These are phyloP conservation scores for Notoglanidium macrostoma DNA, from an alignment of 2,797 vertebrate species.

Conservation along the genomic window DNA sequence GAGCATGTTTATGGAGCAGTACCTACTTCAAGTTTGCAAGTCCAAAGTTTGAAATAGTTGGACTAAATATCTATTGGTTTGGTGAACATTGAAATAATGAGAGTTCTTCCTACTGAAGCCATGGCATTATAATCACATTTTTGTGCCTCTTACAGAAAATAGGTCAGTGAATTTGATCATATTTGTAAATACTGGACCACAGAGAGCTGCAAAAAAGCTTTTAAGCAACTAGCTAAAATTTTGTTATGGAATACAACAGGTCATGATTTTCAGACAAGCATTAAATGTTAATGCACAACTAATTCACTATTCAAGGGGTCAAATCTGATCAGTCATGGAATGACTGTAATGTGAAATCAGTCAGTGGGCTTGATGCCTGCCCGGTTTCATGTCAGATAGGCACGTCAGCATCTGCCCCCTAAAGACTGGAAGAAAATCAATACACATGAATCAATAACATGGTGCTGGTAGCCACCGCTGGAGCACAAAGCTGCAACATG, in stretches of 20 bases:
- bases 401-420: slow-evolving; percentile 4
- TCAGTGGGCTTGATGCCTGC: neutral
- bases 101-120: neutral
- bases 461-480: slow-evolving; percentile 8
- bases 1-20: neutral
- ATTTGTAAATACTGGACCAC: neutral
- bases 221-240: neutral
- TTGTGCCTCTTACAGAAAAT: neutral
- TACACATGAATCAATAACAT: slow-evolving; percentile 35
- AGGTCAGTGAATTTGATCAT: slow-evolving; percentile 22
- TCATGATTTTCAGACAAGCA: neutral
- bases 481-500: neutral
- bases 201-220: slow-evolving; percentile 7
- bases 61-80: slow-evolving; percentile 12
- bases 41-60: slow-evolving; percentile 28
- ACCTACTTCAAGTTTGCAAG: slow-evolving; percentile 18
- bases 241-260: neutral
- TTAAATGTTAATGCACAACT: neutral
- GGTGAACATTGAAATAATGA: neutral
- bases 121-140: slow-evolving; percentile 37
- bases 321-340: slow-evolving; percentile 27
- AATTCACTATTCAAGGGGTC: slow-evolving; percentile 18
- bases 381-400: slow-evolving; percentile 15
- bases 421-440: slow-evolving; percentile 22
- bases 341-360: slow-evolving; percentile 30